phyloP scores from a whole-genome alignment of 2,797 vertebrate species.

The Syncerus caffer region DNA sequence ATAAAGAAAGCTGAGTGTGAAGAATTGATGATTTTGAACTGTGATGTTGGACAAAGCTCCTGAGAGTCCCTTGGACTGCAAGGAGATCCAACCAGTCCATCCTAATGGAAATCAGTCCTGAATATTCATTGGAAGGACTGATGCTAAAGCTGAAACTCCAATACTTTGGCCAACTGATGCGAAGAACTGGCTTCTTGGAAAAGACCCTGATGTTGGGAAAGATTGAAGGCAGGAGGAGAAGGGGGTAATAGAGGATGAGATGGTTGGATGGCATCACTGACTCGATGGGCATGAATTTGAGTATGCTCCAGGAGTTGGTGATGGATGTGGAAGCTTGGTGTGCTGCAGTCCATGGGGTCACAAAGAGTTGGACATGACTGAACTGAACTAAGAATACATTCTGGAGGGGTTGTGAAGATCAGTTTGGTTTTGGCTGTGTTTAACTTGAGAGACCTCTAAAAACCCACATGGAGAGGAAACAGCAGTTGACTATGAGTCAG shows the following conservation, averaged over 20 bases:
- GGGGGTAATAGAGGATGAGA: background rate
- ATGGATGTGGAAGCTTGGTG: background rate
- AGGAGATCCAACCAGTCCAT: background rate
- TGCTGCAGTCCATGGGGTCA: background rate
- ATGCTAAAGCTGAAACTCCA: background rate
- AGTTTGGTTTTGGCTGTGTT: background rate
- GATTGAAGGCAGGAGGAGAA: background rate
- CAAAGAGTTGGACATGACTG: background rate
- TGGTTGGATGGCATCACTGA: background rate
- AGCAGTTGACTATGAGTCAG: background rate
- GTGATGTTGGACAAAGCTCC: background rate
- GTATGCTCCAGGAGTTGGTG: rapidly evolving
- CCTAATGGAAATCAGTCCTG: background rate
- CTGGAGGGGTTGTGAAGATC: background rate
- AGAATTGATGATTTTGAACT: background rate
- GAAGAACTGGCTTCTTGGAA: background rate
- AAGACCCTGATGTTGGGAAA: background rate
- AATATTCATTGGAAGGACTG: background rate
- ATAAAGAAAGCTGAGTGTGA: background rate
- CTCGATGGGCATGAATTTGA: background rate
- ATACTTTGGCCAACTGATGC: background rate
- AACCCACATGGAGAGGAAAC: background rate
- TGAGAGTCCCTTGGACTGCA: background rate
- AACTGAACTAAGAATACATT: background rate
- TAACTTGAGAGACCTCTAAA: background rate